These are phyloP conservation scores for Chaetura pelagica DNA, from an alignment of 2,113 vertebrate genomes.

Conservation along the genomic window DNA sequence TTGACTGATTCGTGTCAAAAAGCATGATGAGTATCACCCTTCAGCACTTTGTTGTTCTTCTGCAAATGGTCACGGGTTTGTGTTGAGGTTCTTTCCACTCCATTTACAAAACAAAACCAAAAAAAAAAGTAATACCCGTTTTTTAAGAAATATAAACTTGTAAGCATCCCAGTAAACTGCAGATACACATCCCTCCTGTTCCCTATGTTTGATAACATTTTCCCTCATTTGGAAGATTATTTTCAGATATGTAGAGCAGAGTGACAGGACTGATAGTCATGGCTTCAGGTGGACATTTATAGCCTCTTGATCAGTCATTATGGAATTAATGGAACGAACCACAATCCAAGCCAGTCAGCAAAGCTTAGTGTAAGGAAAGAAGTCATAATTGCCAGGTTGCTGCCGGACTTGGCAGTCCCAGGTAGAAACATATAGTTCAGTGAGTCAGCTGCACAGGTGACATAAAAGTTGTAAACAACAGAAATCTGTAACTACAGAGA, in stretches of 20 bases:
- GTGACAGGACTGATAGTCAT: neutral
- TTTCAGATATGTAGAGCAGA: neutral
- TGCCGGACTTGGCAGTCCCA: neutral
- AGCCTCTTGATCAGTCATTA: slow-evolving; percentile 8
- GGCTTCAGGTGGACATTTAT: neutral
- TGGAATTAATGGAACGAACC: neutral
- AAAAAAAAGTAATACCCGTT: neutral
- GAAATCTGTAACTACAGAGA: neutral
- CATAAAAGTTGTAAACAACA: neutral
- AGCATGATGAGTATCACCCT: neutral
- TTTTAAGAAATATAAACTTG: neutral
- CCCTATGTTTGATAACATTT: neutral
- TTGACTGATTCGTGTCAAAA: neutral
- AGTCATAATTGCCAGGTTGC: neutral
- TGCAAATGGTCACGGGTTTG: neutral
- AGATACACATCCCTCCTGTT: neutral
- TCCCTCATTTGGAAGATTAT: neutral
- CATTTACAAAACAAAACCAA: neutral
- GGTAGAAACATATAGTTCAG: neutral
- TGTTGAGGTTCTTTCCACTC: neutral
- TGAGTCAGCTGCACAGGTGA: neutral
- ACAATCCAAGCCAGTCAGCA: neutral
- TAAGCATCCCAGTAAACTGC: neutral
- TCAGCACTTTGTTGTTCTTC: neutral
- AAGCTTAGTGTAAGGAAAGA: neutral